Evolutionary conservation across 92 coral and sea anemone species (phyloP), one percentile per base, ranked within the genome.

Genomic region (Epizoanthus ramosus): DNA sequence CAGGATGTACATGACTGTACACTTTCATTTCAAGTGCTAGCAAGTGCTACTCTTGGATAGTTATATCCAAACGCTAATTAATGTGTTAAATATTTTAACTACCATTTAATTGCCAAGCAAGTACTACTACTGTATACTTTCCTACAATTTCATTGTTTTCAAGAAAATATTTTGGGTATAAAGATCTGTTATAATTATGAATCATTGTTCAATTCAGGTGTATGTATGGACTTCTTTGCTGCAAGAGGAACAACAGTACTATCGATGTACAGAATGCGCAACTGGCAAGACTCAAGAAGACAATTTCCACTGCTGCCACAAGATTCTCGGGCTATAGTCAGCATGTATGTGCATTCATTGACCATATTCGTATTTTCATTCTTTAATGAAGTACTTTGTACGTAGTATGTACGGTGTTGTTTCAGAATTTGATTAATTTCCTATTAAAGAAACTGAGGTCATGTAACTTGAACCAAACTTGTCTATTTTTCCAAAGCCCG

Each of bases 291-390:
- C 82, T 96, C 24, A 94, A 94, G 88, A 84, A 54, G 37, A 84
- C 98, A 19, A 87, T 96, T 18, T 89, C 96, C 31, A 82, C 89
- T 39, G 92, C 94, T 59, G 98, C 98, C 41, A 93, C 95, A 79
- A 86, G 97, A 56, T 96, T 96, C 83, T 94, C 98, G 15, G 99
- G 98, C 3, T 83, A 96, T 76, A 84, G 85, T 60, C 99, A 96
- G 23, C 97, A 96, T 88, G 99, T 96, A 85, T 19, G 81, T 75
- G 37, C 57, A 23, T 54, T 17, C 10, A 7, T 5, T 8, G 3
- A 14, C 5, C 28, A 4, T 63, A 15, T 63, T 47, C 14, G 0
- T 45, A 9, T 45, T 47, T 47, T 8, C 7, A 47, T 47, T 47
- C 54, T 47, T 47, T 12, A 47, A 12, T 43, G 50, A 43, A 43